Evolutionary conservation across 2,888 invertebrate genomes (phyloP).

Genomic region (Cyaniris semiargus): DNA sequence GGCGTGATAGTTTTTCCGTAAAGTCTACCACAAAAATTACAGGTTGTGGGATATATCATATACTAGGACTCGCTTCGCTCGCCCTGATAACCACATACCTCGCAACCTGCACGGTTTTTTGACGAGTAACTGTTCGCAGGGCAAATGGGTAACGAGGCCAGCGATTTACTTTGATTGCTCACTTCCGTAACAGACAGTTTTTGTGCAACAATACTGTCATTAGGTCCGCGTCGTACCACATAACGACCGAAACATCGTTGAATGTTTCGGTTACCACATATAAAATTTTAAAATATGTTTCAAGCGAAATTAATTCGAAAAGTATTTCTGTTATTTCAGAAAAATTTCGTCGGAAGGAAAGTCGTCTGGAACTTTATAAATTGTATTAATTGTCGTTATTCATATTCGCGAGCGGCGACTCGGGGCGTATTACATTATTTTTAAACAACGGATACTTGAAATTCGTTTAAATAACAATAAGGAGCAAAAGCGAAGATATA

Average conservation of each 20-base stretch:
- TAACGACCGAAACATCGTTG: too few species aligned
- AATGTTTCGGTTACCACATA: neutral
- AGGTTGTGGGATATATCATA: too few species aligned
- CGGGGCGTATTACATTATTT: slow-evolving; percentile 1
- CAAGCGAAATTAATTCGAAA: neutral
- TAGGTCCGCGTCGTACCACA: neutral
- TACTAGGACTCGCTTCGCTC: too few species aligned
- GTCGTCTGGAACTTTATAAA: slow-evolving; percentile 12
- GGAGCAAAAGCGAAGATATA: neutral
- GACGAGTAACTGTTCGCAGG: neutral
- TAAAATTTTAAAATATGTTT: neutral
- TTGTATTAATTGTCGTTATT: neutral
- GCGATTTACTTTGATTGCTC: neutral
- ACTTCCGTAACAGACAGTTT: neutral
- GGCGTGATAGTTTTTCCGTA: too few species aligned
- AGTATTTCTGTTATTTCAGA: neutral
- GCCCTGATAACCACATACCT: too few species aligned
- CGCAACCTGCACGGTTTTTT: neutral
- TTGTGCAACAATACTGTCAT: neutral
- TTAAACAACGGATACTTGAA: neutral
- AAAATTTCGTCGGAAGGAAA: neutral
- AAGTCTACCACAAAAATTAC: too few species aligned
- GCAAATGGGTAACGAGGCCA: neutral
- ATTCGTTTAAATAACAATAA: neutral
- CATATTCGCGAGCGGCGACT: neutral